These are phyloP conservation scores for Otolemur crassicaudatus DNA, from an alignment of 2,797 vertebrate genomes.

Conservation along the genomic window DNA sequence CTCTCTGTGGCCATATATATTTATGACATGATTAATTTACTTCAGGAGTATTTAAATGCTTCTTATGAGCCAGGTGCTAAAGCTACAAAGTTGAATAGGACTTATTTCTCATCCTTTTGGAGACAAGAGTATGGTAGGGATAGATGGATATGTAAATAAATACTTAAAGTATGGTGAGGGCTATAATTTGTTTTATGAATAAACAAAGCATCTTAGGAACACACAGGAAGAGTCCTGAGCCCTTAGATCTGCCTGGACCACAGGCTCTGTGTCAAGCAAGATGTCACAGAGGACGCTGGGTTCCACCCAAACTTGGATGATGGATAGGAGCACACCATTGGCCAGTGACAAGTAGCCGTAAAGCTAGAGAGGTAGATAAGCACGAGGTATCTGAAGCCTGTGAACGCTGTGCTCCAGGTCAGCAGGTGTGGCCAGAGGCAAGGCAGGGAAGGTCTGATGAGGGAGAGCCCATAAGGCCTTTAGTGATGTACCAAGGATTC, in stretches of 20 bases:
- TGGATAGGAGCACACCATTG: background rate
- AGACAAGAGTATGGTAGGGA: background rate
- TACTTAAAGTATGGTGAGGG: background rate
- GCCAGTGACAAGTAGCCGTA: background rate
- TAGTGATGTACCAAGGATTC: background rate
- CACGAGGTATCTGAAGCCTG: rapidly evolving
- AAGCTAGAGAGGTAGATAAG: background rate
- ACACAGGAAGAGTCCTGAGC: background rate
- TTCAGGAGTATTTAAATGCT: background rate
- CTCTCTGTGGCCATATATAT: background rate
- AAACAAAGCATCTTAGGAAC: background rate
- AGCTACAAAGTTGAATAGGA: background rate
- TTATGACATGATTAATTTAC: background rate
- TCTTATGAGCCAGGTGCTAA: background rate
- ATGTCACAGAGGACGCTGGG: background rate
- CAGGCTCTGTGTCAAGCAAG: background rate
- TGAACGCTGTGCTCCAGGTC: background rate
- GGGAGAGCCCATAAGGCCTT: background rate
- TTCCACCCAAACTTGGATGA: background rate
- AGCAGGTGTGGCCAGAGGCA: background rate
- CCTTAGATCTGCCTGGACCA: background rate
- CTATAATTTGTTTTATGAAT: background rate
- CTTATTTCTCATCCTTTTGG: background rate
- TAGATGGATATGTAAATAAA: background rate
- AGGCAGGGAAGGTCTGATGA: background rate